These are phyloP conservation scores for Colletes latitarsis DNA, from an alignment of 1,140 invertebrate genomes.

Conservation along the genomic window DNA sequence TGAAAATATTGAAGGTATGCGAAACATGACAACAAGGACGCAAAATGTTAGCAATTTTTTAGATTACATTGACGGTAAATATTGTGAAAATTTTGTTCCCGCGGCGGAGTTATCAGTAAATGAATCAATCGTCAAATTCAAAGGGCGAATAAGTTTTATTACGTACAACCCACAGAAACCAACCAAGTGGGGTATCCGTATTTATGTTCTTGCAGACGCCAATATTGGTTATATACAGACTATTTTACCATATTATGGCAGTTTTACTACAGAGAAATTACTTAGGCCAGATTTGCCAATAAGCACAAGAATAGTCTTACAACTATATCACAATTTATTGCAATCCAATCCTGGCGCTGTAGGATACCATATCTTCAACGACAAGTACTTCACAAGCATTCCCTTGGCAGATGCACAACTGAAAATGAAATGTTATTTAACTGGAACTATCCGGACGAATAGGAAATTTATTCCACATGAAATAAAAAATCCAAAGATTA, in stretches of 20 bases:
- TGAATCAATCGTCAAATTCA: slow-evolving; percentile 62
- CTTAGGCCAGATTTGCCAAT: slow-evolving; percentile 57
- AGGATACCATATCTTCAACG: slow-evolving; percentile 51
- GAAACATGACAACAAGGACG: slow-evolving; percentile 59
- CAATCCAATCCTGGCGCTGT: slow-evolving; percentile 24
- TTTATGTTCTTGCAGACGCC: too few species aligned
- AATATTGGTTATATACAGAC: too few species aligned
- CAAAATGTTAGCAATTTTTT: slow-evolving; percentile 56
- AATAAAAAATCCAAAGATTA: too few species aligned
- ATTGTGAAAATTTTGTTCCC: slow-evolving; percentile 56
- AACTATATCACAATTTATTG: slow-evolving; percentile 41
- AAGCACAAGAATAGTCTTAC: slow-evolving; percentile 47
- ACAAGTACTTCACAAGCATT: slow-evolving; percentile 52
- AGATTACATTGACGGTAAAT: slow-evolving; percentile 51
- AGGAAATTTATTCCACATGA: slow-evolving; percentile 32
- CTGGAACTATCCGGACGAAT: slow-evolving; percentile 55
- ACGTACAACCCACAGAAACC: too few species aligned
- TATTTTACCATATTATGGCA: too few species aligned
- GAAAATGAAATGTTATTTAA: slow-evolving; percentile 43
- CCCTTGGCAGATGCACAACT: slow-evolving; percentile 45
- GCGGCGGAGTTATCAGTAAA: slow-evolving; percentile 42
- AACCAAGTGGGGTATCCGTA: too few species aligned
- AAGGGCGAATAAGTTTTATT: slow-evolving; percentile 60
- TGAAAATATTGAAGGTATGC: slow-evolving; percentile 14
- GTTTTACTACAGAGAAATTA: too few species aligned